phyloP scores from a whole-genome alignment of 53 echinoderm and acorn worm genomes.

The Holothuria leucospilota region DNA sequence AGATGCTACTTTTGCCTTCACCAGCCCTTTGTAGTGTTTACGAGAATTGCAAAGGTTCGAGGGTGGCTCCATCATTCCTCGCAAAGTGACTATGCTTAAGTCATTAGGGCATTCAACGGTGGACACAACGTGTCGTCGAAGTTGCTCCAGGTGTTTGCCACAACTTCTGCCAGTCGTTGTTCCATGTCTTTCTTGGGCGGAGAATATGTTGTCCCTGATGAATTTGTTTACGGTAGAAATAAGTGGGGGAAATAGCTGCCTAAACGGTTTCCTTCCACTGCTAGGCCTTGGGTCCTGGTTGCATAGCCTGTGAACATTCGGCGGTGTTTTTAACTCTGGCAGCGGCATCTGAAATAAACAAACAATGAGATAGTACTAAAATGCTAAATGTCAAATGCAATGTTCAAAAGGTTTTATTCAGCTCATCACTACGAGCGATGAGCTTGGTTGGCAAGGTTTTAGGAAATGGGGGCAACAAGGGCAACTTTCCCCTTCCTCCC shows the following conservation, averaged over 20 bases:
- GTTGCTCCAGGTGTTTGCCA: conserved; percentile 19
- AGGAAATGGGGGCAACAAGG: too few relatives aligned
- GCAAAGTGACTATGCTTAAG: conserved; percentile 13
- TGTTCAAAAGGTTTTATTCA: too few relatives aligned
- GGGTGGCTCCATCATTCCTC: conserved; percentile 45
- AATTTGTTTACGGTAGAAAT: background rate
- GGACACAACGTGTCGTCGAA: conserved; percentile 11
- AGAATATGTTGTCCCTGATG: background rate
- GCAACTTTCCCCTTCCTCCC: too few relatives aligned
- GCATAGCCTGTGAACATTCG: background rate
- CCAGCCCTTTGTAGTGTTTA: background rate
- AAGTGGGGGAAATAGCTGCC: background rate
- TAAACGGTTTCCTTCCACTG: background rate
- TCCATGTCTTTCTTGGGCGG: background rate
- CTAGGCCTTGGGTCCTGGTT: conserved; percentile 4
- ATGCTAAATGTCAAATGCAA: background rate
- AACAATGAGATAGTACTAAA: background rate
- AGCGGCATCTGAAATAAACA: conserved; percentile 1
- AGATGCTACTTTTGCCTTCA: conserved; percentile 31
- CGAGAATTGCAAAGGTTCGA: background rate
- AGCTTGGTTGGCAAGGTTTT: too few relatives aligned
- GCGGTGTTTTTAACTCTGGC: background rate
- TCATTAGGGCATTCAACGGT: conserved; percentile 10
- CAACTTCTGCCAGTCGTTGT: conserved; percentile 24
- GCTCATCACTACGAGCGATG: too few relatives aligned